These are phyloP conservation scores for Drosophila micromelanica DNA, from an alignment of 1,140 invertebrate species.

Conservation along the genomic window DNA sequence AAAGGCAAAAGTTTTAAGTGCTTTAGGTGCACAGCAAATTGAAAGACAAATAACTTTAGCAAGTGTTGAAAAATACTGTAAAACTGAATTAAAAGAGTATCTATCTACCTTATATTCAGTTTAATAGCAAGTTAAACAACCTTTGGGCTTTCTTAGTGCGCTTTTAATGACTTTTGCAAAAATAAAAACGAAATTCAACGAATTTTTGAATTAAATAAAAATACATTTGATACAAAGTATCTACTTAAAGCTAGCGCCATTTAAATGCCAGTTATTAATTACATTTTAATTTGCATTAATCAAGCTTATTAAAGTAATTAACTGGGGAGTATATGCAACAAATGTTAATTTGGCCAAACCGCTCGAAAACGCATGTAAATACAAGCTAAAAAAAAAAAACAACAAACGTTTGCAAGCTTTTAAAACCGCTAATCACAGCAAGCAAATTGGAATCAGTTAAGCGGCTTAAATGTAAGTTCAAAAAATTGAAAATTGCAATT, in stretches of 20 bases:
- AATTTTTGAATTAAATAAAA: too few relatives aligned
- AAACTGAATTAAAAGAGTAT: too few relatives aligned
- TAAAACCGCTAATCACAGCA: constrained; percentile 43
- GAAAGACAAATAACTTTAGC: too few relatives aligned
- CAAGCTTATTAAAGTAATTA: constrained; percentile 10
- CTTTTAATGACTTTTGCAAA: too few relatives aligned
- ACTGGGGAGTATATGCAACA: constrained; percentile 7
- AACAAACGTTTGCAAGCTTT: constrained; percentile 2
- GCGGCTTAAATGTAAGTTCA: constrained; percentile 45
- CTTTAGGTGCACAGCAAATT: too few relatives aligned
- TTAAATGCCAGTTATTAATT: constrained; percentile 6
- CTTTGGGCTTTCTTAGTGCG: too few relatives aligned
- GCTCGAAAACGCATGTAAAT: not conserved
- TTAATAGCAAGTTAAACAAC: too few relatives aligned
- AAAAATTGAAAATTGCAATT: constrained; percentile 36
- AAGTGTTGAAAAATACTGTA: too few relatives aligned
- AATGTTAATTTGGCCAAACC: constrained; percentile 4
- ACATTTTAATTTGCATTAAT: constrained; percentile 14
- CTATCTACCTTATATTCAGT: too few relatives aligned
- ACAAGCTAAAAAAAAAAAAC: not conserved
- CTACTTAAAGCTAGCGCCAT: not conserved
- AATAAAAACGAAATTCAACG: too few relatives aligned
- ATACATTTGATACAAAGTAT: too few relatives aligned
- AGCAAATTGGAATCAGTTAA: constrained; percentile 47
- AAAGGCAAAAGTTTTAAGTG: too few relatives aligned